Evolutionary conservation across 2,113 vertebrate genomes (phyloP), one percentile per base, ranked within the genome.

Genomic region (Corydoras sp.): DNA sequence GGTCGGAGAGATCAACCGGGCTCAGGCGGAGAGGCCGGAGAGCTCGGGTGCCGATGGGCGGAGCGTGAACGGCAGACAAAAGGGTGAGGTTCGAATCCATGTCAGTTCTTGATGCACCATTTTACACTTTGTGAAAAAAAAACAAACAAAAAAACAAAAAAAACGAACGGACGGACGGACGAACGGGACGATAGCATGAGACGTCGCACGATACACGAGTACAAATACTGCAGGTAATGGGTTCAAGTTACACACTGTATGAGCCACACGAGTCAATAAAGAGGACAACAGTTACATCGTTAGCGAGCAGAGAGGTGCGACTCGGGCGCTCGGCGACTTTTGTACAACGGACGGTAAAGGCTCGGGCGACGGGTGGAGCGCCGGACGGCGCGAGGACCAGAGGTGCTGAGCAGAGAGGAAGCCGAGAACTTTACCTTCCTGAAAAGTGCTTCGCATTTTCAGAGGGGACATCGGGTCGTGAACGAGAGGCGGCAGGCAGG

Each of bases 401-500:
- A 3, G 58, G 49, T 13, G 10, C 60, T 62, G 31, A 35, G 60
- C 69, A 73, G 71, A 58, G n/a, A 49, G 50, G 12, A 10, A 78
- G 62, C 68, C 18, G 72, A 74, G 59, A 67, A 58, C 49, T 51
- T 43, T 51, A 81, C 66, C 81, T 79, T 30, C 83, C 82, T 77
- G 77, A 81, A 83, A 85, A 79, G 83, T 65, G 63, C 78, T 82
- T 80, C 82, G 84, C 76, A 79, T 83, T 85, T 83, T 81, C 78
- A 79, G 66, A 80, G 82, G 77, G 80, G 48, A 18, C 63, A 81
- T 71, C 9, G 62, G 31, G 67, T 79, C 50, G 79, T 32, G 15
- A 68, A 79, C 51, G 71, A 73, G 77, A 82, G 81, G 89, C 86
- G 85, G 87, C 87, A 90, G 89, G 88, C 89, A 87, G 88, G 88